Conservation (phyloP, 1,140 invertebrate species). For the Formica selysi region DNA sequence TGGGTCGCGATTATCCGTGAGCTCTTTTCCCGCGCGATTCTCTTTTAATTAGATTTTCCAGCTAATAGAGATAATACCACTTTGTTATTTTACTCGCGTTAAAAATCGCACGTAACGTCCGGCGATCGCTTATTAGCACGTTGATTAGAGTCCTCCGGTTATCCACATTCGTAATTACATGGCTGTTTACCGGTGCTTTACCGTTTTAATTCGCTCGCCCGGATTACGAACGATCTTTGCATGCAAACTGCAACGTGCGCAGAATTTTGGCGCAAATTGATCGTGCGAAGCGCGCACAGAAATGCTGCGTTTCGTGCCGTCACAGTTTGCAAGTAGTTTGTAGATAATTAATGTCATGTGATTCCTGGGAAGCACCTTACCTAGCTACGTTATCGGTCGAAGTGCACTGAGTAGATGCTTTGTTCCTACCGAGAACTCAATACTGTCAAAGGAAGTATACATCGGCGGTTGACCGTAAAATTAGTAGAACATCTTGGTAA, state of each 20-base stretch:
- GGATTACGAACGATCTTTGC: conserved; percentile 50
- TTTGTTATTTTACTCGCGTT: conserved; percentile 38
- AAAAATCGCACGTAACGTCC: conserved; percentile 47
- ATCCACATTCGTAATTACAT: conserved; percentile 48
- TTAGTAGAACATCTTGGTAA: conserved; percentile 74
- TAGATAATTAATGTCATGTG: conserved; percentile 78
- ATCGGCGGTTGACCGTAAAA: conserved; percentile 81
- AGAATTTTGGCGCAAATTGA: conserved; percentile 69
- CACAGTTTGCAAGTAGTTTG: conserved; percentile 70
- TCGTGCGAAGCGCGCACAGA: conserved; percentile 57
- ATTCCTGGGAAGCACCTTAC: conserved; percentile 72
- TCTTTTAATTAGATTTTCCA: conserved; percentile 53
- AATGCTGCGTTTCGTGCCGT: conserved; percentile 45
- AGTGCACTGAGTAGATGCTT: conserved; percentile 78
- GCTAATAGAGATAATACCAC: conserved; percentile 38
- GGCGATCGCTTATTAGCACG: conserved; percentile 53
- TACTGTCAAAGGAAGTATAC: conserved; percentile 68
- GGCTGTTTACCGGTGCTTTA: conserved; percentile 56
- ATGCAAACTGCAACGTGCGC: conserved; percentile 28
- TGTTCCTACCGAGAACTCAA: conserved; percentile 76
- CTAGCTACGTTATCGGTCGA: conserved; percentile 80
- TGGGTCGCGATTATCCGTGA: background rate
- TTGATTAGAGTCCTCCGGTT: conserved; percentile 54
- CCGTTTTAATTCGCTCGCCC: conserved; percentile 54
- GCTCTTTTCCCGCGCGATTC: conserved; percentile 50